phyloP scores from a whole-genome alignment of 1,140 invertebrate species.

The Bombus breviceps region DNA sequence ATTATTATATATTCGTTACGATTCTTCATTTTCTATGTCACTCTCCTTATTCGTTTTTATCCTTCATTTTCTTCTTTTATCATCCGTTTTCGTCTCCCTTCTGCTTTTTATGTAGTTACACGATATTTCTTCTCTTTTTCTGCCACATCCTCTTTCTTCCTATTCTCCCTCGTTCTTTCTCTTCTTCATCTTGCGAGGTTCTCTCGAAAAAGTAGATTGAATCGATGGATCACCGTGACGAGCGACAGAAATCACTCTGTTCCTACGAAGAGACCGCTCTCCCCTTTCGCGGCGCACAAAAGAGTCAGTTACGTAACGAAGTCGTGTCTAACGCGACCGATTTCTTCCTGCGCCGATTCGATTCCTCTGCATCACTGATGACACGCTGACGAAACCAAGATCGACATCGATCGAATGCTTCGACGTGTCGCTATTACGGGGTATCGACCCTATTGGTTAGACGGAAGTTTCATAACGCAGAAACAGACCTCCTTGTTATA shows the following conservation, averaged over 20 bases:
- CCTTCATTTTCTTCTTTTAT: neutral
- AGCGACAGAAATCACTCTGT: neutral
- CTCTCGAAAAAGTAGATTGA: constrained; percentile 10
- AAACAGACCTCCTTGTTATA: neutral
- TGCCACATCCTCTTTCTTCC: neutral
- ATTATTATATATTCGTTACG: too few relatives aligned
- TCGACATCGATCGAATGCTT: neutral
- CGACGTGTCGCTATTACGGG: neutral
- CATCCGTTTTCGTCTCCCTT: neutral
- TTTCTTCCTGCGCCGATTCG: constrained; percentile 5
- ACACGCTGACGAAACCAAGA: neutral
- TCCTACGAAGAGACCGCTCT: neutral
- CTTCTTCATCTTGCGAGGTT: neutral
- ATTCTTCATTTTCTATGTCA: neutral
- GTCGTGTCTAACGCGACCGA: constrained; percentile 1
- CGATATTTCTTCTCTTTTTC: neutral
- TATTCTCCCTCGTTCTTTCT: neutral
- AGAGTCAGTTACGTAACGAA: neutral
- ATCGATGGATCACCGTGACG: constrained; percentile 26
- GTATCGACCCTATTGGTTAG: neutral
- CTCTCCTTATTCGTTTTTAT: neutral
- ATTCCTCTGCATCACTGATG: neutral
- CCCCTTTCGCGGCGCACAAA: neutral
- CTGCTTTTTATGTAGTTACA: too few relatives aligned
- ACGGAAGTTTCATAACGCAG: neutral